phyloP scores from a whole-genome alignment of 2,888 invertebrate species.

The Heliconius aoede region DNA sequence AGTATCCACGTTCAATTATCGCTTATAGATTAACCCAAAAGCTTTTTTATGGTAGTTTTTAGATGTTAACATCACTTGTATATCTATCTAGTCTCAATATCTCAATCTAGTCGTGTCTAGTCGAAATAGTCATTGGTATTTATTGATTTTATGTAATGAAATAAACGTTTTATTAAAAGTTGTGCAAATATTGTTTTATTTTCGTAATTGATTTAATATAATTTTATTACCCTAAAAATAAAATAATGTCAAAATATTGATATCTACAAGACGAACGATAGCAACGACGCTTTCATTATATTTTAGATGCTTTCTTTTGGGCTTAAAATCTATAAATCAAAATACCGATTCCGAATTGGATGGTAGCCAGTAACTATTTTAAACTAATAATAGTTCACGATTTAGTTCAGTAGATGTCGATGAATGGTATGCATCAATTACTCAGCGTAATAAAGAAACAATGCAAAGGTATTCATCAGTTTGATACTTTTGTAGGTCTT shows the following conservation, averaged over 20 bases:
- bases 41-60: constrained; percentile 58
- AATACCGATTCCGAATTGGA: constrained; percentile 34
- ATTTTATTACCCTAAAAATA: constrained; percentile 20
- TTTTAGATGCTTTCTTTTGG: constrained; percentile 71
- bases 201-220: constrained; percentile 51
- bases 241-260: constrained; percentile 34
- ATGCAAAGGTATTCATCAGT: constrained; percentile 31
- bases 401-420: constrained; percentile 30
- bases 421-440: constrained; percentile 24
- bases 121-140: constrained; percentile 53
- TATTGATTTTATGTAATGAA: constrained; percentile 67
- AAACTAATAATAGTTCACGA: constrained; percentile 37
- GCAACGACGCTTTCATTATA: constrained; percentile 64
- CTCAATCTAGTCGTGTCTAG: constrained; percentile 80
- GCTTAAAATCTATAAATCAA: constrained; percentile 56
- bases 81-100: no score
- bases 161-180: constrained; percentile 60
- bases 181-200: constrained; percentile 75
- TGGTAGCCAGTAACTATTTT: constrained; percentile 25
- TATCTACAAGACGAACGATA: constrained; percentile 78
- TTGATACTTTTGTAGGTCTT: constrained; percentile 31
- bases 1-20: constrained; percentile 43
- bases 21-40: constrained; percentile 47
- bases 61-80: constrained; percentile 59
- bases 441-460: constrained; percentile 6